Evolutionary conservation across 53 echinoderm and acorn worm genomes (phyloP).

Genomic region (Hippasteria phrygiana): DNA sequence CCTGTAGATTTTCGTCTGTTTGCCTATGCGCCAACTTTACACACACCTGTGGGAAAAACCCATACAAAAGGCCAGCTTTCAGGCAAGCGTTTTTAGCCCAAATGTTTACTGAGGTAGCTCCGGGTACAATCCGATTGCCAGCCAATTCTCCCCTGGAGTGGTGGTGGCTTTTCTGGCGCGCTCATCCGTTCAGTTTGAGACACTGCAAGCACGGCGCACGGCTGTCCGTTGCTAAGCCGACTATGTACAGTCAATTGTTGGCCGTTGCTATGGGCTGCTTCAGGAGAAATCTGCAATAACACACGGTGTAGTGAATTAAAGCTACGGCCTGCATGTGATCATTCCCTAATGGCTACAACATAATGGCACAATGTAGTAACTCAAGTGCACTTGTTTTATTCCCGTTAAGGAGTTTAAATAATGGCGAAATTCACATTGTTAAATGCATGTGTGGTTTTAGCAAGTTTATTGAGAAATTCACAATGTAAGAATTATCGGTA

Average conservation of each 20-base stretch:
- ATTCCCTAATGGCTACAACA: no score
- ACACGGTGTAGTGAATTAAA: not conserved
- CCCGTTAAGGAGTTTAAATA: no score
- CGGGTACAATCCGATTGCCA: not conserved
- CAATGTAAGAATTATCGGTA: no score
- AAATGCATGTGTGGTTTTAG: no score
- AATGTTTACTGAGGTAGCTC: not conserved
- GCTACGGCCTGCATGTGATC: not conserved
- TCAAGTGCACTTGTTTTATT: no score
- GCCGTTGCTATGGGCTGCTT: slow-evolving; percentile 30
- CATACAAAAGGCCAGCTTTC: slow-evolving; percentile 35
- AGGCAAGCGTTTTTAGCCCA: not conserved
- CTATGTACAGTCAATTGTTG: slow-evolving; percentile 22
- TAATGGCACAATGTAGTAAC: no score
- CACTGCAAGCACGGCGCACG: not conserved
- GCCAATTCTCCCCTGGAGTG: slow-evolving; percentile 41
- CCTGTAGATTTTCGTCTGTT: not conserved
- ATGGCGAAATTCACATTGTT: no score
- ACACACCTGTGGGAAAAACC: not conserved
- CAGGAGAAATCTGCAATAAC: not conserved
- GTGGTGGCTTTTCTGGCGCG: slow-evolving; percentile 37
- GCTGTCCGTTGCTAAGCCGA: slow-evolving; percentile 26
- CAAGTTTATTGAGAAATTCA: no score
- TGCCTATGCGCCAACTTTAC: not conserved
- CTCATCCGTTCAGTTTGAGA: slow-evolving; percentile 38